These are phyloP conservation scores for Alfaro cultratus DNA, from an alignment of 2,797 vertebrate species.

Conservation along the genomic window DNA sequence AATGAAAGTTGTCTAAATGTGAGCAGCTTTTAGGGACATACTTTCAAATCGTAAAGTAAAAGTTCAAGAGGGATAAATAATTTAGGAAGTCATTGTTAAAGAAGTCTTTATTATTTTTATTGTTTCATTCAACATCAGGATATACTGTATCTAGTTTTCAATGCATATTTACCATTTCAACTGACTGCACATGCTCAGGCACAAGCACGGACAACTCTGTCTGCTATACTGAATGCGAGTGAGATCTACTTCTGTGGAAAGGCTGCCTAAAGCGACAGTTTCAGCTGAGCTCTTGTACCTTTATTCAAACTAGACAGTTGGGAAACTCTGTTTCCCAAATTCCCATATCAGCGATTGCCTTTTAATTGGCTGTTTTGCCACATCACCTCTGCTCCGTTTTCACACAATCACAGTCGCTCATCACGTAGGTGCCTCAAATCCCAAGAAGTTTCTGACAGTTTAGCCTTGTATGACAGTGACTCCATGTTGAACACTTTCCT, in stretches of 20 bases:
- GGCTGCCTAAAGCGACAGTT: constrained; percentile 14
- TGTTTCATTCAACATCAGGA: background rate
- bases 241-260: constrained; percentile 2
- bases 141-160: background rate
- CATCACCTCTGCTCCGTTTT: constrained; percentile 12
- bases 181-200: constrained; percentile 13
- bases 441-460: background rate
- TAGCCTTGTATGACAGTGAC: background rate
- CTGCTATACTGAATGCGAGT: constrained; percentile 47
- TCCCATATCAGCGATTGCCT: constrained; percentile 44
- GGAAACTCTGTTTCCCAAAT: constrained; percentile 21
- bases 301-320: constrained; percentile 21
- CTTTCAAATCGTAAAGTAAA: too few relatives aligned
- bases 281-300: constrained; percentile 14
- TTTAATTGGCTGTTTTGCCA: constrained; percentile 47
- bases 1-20: background rate
- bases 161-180: background rate
- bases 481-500: background rate
- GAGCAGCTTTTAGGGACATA: too few relatives aligned
- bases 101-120: background rate
- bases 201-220: constrained; percentile 20
- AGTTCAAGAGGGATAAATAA: too few relatives aligned
- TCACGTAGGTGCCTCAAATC: constrained; percentile 46
- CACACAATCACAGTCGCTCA: constrained; percentile 47
- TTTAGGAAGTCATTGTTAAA: too few relatives aligned